Conservation (phyloP, 2,797 vertebrate species). For the Triplophysa yarkandensis region DNA sequence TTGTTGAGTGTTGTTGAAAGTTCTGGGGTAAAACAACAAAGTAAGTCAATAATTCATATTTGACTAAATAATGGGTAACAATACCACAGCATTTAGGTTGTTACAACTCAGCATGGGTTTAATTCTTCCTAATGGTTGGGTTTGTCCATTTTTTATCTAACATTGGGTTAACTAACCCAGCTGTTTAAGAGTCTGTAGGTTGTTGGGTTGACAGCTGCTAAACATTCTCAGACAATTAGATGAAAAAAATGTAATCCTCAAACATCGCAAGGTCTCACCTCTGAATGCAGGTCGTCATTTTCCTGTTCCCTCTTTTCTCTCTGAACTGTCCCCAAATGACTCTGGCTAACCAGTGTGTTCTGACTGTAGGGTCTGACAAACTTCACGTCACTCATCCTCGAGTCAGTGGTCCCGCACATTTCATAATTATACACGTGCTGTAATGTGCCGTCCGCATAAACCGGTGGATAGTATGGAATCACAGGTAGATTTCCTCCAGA, state of each 20-base stretch:
- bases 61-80: no score
- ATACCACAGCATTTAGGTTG: no score
- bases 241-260: neutral
- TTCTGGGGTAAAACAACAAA: no score
- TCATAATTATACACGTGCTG: slow-evolving; percentile 61
- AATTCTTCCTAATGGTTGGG: no score
- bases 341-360: slow-evolving; percentile 60
- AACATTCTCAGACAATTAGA: no score
- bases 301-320: slow-evolving; percentile 54
- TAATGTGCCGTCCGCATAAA: slow-evolving; percentile 64
- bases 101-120: no score
- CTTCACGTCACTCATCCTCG: slow-evolving; percentile 64
- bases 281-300: slow-evolving; percentile 54
- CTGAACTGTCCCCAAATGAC: slow-evolving; percentile 60
- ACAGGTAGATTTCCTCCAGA: slow-evolving; percentile 63
- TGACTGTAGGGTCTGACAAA: slow-evolving; percentile 59
- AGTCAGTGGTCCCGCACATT: slow-evolving; percentile 63
- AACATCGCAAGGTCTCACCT: slow-evolving; percentile 52
- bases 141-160: no score
- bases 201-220: no score
- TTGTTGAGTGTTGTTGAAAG: no score
- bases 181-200: no score
- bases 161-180: no score
- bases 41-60: no score
- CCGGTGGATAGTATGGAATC: slow-evolving; percentile 69